Evolutionary conservation across 2,113 vertebrate genomes (phyloP), one percentile per base, ranked within the genome.

Genomic region (Salvelinus alpinus): DNA sequence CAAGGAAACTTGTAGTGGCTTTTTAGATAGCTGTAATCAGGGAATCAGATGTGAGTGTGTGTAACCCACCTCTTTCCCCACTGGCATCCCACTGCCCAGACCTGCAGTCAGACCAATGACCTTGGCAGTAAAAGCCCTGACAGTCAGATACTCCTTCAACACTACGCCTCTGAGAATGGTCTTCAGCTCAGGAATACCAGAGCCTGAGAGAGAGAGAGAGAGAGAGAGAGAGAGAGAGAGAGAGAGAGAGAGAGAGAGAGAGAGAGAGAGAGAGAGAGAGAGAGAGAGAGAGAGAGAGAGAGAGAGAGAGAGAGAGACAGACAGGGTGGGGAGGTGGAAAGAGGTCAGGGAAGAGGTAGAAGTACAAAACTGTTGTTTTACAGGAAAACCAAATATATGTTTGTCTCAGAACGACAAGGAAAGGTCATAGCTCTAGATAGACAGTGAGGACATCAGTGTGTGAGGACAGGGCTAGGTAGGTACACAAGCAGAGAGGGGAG

Each of bases 161-260:
- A 98, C 94, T 14, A 98, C 97, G 4, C 97, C 97, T 59, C 97
- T 91, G 72, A 98, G 95, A 75, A 99, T 98, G 9, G 96, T 97
- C 90, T 98, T 99, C 91, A 98, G 80, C 87, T 98, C 97, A 3
- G 97, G 97, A 78, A 99, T 98, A 3, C 97, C 97, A 66, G 97
- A 99, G 68, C 97, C 97, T 88, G 60, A 73, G n/a, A 59, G 60
- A 25, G 22, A 60, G 70, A 68, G 8, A 27, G 2, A 48, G 18
- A 7, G n/a, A 14, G 31, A 31, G 31, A 31, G 31, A 31, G 5
- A 31, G 31, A 5, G 4, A 31, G 0, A 5, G 51, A 68, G 1
- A 66, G 12, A 25, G 3, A 16, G 25, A 25, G 3, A 66, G 62
- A 22, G 7, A 8, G 22, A 9, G 2, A 24, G 62, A 22, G 3